Percentiles rank a stretch among this genome's conserved stretches.
phyloP scores from a whole-genome alignment of 2,797 vertebrate genomes.

The Apodemus agrarius region DNA sequence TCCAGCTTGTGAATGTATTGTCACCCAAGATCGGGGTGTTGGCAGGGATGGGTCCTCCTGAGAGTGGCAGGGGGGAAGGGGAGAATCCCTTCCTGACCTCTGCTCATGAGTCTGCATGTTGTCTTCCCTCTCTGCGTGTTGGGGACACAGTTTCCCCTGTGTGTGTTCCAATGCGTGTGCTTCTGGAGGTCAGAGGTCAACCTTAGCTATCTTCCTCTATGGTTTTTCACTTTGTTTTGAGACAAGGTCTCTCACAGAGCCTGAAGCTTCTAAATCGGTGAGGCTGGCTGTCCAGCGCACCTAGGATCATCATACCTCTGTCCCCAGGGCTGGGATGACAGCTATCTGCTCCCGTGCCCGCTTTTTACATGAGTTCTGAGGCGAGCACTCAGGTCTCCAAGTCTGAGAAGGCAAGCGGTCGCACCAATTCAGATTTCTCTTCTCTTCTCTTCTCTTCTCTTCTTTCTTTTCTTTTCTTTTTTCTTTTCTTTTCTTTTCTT shows the following conservation, averaged over 20 bases:
- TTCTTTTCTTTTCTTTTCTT: too few species aligned
- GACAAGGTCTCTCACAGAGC: not conserved
- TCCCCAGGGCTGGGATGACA: not conserved
- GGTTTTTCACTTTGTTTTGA: not conserved
- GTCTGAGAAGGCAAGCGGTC: not conserved
- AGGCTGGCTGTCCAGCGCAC: not conserved
- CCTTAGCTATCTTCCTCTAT: not conserved
- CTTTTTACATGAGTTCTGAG: not conserved
- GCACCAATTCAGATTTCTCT: not conserved
- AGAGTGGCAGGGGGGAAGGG: not conserved
- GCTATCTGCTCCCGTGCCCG: not conserved
- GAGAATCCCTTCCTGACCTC: not conserved
- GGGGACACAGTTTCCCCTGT: not conserved
- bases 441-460: too few species aligned
- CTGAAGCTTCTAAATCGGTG: not conserved
- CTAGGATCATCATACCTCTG: not conserved
- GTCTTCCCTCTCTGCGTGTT: not conserved
- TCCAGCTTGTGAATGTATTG: not conserved
- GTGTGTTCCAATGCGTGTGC: not conserved
- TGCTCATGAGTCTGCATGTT: not conserved
- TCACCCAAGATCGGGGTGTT: not conserved
- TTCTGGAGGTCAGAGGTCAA: not conserved
- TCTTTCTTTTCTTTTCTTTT: too few species aligned
- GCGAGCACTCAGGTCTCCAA: not conserved
- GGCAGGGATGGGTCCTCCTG: not conserved